Conservation (phyloP, 2,888 invertebrate species). For the Erebia ligea region DNA sequence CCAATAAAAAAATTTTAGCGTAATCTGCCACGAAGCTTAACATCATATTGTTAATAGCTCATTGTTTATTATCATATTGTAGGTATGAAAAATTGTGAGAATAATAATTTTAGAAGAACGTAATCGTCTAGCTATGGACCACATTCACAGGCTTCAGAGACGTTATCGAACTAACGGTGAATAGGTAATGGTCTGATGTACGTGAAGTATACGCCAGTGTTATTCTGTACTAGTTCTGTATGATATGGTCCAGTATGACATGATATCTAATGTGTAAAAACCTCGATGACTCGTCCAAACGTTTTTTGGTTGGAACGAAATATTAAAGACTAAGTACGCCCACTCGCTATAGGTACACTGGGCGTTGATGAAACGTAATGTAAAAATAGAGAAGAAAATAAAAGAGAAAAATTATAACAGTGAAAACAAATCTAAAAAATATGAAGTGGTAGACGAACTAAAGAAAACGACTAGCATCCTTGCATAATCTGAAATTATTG, state of each 20-base stretch:
- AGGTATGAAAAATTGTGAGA: neutral
- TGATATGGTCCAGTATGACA: slow-evolving; percentile 73
- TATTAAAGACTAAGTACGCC: slow-evolving; percentile 54
- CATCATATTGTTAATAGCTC: too few relatives aligned
- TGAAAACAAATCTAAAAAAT: slow-evolving; percentile 72
- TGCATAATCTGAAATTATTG: slow-evolving; percentile 80
- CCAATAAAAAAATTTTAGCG: neutral
- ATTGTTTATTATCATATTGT: neutral
- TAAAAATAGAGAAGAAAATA: slow-evolving; percentile 61
- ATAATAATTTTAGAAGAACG: slow-evolving; percentile 34
- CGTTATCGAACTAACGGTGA: slow-evolving; percentile 74
- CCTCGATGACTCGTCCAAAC: slow-evolving; percentile 44
- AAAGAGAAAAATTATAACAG: slow-evolving; percentile 66
- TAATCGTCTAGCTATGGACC: slow-evolving; percentile 70
- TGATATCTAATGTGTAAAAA: slow-evolving; percentile 74
- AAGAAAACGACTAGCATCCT: slow-evolving; percentile 75
- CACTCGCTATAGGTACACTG: slow-evolving; percentile 65
- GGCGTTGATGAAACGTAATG: slow-evolving; percentile 70
- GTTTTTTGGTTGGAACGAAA: slow-evolving; percentile 55
- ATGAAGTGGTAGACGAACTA: slow-evolving; percentile 79
- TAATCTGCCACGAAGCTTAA: neutral
- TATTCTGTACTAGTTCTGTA: slow-evolving; percentile 74
- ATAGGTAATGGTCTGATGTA: slow-evolving; percentile 75
- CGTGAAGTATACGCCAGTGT: slow-evolving; percentile 81
- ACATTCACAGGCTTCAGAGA: slow-evolving; percentile 74